Base-by-base conservation (phyloP, 2,113 vertebrate species). In the Xyrauchen texanus region DNA sequence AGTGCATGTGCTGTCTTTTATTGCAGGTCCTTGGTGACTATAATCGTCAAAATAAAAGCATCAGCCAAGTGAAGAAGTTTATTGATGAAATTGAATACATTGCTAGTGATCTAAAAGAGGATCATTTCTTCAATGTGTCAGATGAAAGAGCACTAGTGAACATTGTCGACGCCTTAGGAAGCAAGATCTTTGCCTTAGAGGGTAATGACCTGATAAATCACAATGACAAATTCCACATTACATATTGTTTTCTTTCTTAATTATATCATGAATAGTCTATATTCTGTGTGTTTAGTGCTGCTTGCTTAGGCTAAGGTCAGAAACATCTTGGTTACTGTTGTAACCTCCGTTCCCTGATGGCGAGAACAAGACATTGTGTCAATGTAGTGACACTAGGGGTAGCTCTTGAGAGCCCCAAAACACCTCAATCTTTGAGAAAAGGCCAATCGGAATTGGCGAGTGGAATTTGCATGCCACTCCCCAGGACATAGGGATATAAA, bases 41-140 rank as follows among this genome's bases (percentile, higher is more conserved):
- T 86, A 95, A 92, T 86, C 93, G 97, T 83, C 95, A 95, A 86
- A 98, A 97, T 86, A 93, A 95, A 90, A 96, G 92, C 76, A 71
- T 90, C 66, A 92, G 91, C 4, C 85, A 92, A 1, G 64, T 93
- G 15, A 76, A 90, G 16, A 97, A 93, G 86, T 95, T 99, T 80
- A 93, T 98, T 57, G 90, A 95, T 11, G 96, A 99, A 92, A 98
- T 99, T 69, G 92, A 89, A 81, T 94, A 92, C 12, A 97, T 99
- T 71, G 97, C 98, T 80, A 98, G 96, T 44, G 12, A 89, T 3
- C 95, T 94, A 5, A 88, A 91, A 9, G 93, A 92, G 8, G 96
- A 98, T 46, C 98, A 99, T 87, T 99, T 99, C 92, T 99, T 98
- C 92, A 98, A 99, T 9, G 97, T 99, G 84, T 96, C 96, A 0